A percentile compares a stretch with the other conserved stretches of the same genome.
phyloP scores from a whole-genome alignment of 2,113 vertebrate species.

The Pelecanoides urinatrix region DNA sequence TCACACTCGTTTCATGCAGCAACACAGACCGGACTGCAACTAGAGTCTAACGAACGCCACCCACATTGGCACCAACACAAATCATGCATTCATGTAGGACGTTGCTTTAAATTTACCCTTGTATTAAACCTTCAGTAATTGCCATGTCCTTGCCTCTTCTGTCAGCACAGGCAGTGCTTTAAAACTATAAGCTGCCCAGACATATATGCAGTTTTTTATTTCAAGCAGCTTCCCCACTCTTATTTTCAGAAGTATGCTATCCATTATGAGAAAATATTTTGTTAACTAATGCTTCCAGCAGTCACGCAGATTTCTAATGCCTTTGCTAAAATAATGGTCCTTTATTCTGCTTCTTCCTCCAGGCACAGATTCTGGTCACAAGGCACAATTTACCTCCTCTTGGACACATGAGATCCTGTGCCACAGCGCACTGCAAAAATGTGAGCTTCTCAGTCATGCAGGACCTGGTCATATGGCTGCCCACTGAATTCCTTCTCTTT shows the following conservation, averaged over 20 bases:
- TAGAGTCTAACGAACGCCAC: not conserved
- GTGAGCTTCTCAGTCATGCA: slow-evolving; percentile 63
- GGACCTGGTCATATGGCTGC: slow-evolving; percentile 36
- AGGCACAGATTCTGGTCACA: slow-evolving; percentile 54
- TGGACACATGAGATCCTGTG: not conserved
- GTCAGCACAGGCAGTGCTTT: not conserved
- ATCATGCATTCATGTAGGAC: not conserved
- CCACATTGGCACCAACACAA: not conserved
- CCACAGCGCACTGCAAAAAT: slow-evolving; percentile 36
- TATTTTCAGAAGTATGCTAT: slow-evolving; percentile 5
- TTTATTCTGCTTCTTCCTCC: slow-evolving; percentile 55
- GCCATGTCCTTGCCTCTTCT: not conserved
- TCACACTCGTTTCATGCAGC: not conserved
- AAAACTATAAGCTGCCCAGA: not conserved
- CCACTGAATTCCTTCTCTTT: slow-evolving; percentile 51
- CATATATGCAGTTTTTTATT: not conserved
- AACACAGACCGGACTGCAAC: not conserved
- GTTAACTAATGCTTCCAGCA: slow-evolving; percentile 71
- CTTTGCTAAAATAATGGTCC: slow-evolving; percentile 61
- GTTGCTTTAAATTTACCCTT: slow-evolving; percentile 3
- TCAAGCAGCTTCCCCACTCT: not conserved
- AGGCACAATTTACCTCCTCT: slow-evolving; percentile 39
- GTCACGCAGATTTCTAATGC: slow-evolving; percentile 52
- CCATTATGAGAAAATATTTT: slow-evolving; percentile 25
- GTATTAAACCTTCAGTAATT: not conserved